These are phyloP conservation scores for Decapterus maruadsi DNA, from an alignment of 2,797 vertebrate genomes.

Conservation along the genomic window DNA sequence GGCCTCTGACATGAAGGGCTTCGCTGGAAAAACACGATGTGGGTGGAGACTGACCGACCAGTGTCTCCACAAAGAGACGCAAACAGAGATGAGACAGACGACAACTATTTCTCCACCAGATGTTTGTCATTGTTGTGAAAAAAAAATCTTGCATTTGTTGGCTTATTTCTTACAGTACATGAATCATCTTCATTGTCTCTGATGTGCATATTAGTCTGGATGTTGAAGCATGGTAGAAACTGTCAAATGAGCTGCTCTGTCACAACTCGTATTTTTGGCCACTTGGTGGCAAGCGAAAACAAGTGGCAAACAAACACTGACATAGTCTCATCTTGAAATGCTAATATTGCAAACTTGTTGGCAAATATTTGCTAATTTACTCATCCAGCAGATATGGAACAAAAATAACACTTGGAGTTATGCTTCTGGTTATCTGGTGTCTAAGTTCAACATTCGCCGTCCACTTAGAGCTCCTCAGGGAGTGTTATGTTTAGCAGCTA, in stretches of 20 bases:
- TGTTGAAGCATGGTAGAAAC: not conserved
- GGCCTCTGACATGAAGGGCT: constrained; percentile 33
- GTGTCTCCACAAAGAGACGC: constrained; percentile 1
- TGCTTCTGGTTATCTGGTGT: not conserved
- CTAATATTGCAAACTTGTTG: not conserved
- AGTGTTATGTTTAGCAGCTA: not conserved
- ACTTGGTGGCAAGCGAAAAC: not conserved
- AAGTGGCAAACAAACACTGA: not conserved
- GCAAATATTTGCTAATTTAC: not conserved
- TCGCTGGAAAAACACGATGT: constrained; percentile 31
- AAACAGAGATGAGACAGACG: not conserved
- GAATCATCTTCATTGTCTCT: not conserved
- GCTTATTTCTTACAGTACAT: not conserved
- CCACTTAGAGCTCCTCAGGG: not conserved
- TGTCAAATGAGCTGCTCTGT: not conserved
- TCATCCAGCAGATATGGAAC: not conserved
- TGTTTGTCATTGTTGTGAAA: constrained; percentile 14
- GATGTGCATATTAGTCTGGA: not conserved
- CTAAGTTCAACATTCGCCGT: not conserved
- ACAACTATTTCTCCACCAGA: constrained; percentile 1
- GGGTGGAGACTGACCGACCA: constrained; percentile 23
- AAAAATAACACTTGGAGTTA: not conserved
- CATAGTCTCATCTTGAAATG: not conserved
- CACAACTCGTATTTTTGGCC: not conserved
- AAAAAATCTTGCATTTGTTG: constrained; percentile 5